Base-by-base conservation (phyloP, 1,140 invertebrate species). In the Euschistus heros region DNA sequence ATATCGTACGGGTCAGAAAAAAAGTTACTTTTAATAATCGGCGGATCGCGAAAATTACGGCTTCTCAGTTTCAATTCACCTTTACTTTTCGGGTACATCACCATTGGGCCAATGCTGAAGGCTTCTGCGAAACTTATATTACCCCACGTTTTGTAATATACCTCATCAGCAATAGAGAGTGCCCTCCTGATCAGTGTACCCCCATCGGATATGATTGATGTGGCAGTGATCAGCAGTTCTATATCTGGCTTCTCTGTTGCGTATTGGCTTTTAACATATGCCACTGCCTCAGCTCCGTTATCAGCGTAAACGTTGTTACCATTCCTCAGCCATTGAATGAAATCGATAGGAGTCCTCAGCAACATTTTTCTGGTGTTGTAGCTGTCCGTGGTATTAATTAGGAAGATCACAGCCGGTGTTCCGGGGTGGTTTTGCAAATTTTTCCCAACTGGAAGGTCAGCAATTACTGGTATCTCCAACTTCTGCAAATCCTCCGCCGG, bases 401-500 rank as follows among this genome's bases (percentile, higher is more conserved):
- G 68, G 69, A 3, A 62, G 50, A 17, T 61, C 72, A 15, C 66
- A n/a, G 20, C n/a, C n/a, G 47, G 37, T 27, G 50, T 70, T 26
- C 42, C 90, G 72, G 88, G 84, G 69, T 91, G 89, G 74, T 90
- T 87, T 71, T 88, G 84, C 0, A 93, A 78, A 74, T 92, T 92
- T 63, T 84, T 80, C 0, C 91, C 91, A 0, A 92, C 88, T 20
- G 67, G 80, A n/a, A 86, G 74, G 67, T 87, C 80, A 71, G 85
- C 75, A 13, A 89, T 74, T 0, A 86, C 74, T 0, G 80, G 76
- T 30, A 91, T 85, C 0, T 82, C 82, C 1, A 90, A 74, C 24
- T 84, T 80, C 57, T 83, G 73, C 3, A 94, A 75, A 69, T 89
- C 82, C 27, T 82, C 75, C 65, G 73, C 79, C 0, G 86, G 87